Conservation (phyloP, 2,888 invertebrate species). For the Athripsodes cinereus region DNA sequence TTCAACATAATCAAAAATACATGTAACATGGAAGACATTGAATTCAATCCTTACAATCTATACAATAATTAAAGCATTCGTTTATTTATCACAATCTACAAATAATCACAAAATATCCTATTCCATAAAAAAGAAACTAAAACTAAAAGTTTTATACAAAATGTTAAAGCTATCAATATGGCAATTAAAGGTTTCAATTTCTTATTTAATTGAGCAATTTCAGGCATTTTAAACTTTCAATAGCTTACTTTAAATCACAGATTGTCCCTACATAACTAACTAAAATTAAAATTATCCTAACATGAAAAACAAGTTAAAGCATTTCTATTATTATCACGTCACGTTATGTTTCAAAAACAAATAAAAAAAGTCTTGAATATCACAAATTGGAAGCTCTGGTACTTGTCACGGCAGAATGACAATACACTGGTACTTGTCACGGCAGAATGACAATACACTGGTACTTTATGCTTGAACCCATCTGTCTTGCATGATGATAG, state of each 20-base stretch:
- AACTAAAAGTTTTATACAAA: background rate
- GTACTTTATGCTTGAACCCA: conserved; percentile 64
- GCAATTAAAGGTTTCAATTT: conserved; percentile 1
- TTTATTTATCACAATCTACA: conserved; percentile 6
- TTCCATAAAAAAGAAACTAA: background rate
- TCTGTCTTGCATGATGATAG: conserved; percentile 43
- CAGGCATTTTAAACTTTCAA: conserved; percentile 22
- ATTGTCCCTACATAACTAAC: conserved; percentile 5
- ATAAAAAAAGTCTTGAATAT: no score
- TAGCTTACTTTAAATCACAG: conserved; percentile 19
- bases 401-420: background rate
- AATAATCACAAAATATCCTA: background rate
- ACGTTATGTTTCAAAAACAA: background rate
- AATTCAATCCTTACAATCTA: conserved; percentile 3
- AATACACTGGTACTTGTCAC: background rate
- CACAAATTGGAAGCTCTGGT: conserved; percentile 21
- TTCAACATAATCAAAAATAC: conserved; percentile 1
- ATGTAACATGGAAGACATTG: conserved; percentile 17
- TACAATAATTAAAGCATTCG: conserved; percentile 17
- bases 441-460: background rate
- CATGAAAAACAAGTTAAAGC: background rate
- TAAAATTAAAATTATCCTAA: background rate
- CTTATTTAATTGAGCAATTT: conserved; percentile 22
- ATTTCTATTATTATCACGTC: background rate
- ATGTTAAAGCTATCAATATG: background rate